Conservation (phyloP, 2,113 vertebrate genomes). For the Meriones unguiculatus region DNA sequence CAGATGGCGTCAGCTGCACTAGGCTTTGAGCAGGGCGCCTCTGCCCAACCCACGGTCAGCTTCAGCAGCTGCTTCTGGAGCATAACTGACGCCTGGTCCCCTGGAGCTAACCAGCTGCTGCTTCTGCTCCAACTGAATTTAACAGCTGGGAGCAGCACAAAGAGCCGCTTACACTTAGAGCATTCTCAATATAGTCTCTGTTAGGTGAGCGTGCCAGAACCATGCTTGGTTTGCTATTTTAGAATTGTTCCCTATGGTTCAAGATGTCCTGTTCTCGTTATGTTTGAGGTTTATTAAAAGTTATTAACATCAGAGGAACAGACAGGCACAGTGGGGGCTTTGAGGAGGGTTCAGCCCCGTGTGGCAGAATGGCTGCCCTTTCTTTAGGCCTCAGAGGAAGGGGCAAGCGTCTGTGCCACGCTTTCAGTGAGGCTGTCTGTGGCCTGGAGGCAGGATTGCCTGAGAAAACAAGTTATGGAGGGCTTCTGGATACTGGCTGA, state of each 20-base stretch:
- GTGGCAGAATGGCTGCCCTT: neutral
- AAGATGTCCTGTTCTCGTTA: neutral
- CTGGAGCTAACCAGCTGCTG: constrained; percentile 21
- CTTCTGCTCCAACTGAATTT: constrained; percentile 55
- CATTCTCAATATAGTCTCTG: neutral
- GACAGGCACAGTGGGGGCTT: neutral
- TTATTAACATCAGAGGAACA: neutral
- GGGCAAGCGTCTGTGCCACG: too few species aligned
- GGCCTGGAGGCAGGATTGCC: neutral
- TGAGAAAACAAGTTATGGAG: neutral
- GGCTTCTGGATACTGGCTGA: neutral
- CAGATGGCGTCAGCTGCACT: neutral
- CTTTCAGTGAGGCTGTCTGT: neutral
- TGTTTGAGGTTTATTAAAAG: neutral
- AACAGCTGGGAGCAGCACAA: neutral
- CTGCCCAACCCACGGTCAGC: neutral
- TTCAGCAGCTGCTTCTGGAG: constrained; percentile 36
- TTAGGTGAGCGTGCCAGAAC: neutral
- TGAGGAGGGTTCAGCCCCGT: neutral
- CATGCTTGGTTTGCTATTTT: neutral
- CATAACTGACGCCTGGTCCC: neutral
- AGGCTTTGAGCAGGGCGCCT: neutral
- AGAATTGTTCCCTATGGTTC: neutral
- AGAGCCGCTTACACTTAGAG: neutral
- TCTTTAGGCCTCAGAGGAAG: neutral